Evolutionary conservation across 2,113 vertebrate species (phyloP).

Genomic region (Colius striatus): DNA sequence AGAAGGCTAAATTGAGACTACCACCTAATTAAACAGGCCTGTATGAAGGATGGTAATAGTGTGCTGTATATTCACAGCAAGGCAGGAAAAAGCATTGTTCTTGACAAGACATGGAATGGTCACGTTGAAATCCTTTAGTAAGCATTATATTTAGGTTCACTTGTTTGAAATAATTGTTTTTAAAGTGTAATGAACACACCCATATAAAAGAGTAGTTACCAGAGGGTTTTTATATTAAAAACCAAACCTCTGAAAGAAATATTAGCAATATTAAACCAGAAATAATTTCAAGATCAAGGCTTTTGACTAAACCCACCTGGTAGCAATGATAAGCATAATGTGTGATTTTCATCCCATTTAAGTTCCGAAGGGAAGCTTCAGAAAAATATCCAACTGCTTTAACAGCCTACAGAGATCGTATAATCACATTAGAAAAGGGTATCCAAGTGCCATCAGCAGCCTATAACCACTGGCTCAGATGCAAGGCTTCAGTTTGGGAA

Average conservation of each 20-base stretch:
- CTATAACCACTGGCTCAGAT: rapidly evolving
- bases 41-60: not conserved
- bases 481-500: not conserved
- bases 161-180: not conserved
- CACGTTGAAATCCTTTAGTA: not conserved
- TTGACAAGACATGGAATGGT: not conserved
- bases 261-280: not conserved
- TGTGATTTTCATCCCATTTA: not conserved
- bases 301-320: not conserved
- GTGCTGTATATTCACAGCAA: not conserved
- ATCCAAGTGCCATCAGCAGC: not conserved
- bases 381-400: not conserved
- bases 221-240: not conserved
- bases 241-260: not conserved
- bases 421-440: no score
- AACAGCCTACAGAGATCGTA: not conserved
- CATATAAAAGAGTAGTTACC: not conserved
- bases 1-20: not conserved
- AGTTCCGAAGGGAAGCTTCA: not conserved
- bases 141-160: not conserved
- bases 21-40: not conserved
- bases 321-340: not conserved
- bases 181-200: not conserved
- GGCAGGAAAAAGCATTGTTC: not conserved
- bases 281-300: not conserved